phyloP scores from a whole-genome alignment of 2,797 vertebrate species.

The Pelobates cultripes region DNA sequence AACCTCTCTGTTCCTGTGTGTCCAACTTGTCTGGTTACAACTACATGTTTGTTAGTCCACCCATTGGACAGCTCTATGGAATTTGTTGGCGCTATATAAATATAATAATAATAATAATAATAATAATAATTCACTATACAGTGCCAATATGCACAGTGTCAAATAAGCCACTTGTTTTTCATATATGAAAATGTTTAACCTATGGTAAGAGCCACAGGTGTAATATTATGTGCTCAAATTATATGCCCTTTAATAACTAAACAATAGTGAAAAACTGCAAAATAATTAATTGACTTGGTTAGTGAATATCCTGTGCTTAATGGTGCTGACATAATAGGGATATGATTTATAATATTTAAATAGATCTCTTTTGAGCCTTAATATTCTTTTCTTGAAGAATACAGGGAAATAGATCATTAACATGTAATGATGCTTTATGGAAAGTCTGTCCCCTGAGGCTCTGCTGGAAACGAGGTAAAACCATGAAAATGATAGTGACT shows the following conservation, averaged over 20 bases:
- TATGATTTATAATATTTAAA: conserved; percentile 35
- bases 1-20: too few relatives aligned
- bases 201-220: not conserved
- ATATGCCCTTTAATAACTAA: not conserved
- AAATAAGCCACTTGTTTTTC: too few relatives aligned
- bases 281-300: not conserved
- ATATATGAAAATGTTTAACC: too few relatives aligned
- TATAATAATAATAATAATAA: too few relatives aligned
- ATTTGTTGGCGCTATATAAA: too few relatives aligned
- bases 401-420: conserved; percentile 24
- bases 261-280: not conserved
- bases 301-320: not conserved
- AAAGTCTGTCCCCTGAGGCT: conserved; percentile 24
- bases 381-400: conserved; percentile 14
- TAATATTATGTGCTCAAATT: not conserved
- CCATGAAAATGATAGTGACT: conserved; percentile 21
- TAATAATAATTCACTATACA: too few relatives aligned
- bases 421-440: conserved; percentile 7
- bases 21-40: too few relatives aligned
- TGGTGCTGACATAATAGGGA: not conserved
- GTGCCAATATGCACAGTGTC: too few relatives aligned
- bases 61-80: too few relatives aligned
- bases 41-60: too few relatives aligned
- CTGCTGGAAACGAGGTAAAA: conserved; percentile 20
- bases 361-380: conserved; percentile 17